Base-by-base conservation (phyloP, 2,888 invertebrate species). In the Tholera decimalis region DNA sequence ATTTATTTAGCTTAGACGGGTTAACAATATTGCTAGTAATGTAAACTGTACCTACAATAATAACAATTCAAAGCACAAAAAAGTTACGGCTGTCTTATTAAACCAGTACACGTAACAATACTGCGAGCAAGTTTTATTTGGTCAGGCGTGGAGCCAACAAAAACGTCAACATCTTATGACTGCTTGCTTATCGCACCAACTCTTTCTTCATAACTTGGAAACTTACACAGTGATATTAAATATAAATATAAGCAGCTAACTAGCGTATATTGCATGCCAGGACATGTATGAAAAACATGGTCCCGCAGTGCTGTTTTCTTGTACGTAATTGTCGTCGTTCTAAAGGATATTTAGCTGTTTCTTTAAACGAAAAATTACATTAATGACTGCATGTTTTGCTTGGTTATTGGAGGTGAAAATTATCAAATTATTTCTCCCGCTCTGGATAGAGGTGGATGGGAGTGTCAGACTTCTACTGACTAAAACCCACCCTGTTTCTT, bases 101-200 rank as follows among this genome's bases (percentile, higher is more conserved):
- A 78, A 59, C 39, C 4, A 22, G 63, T 30, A 43, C 46, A 78
- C 15, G 13, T 50, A 51, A 78, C 55, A 73, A 78, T 78, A 78
- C 53, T 59, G 39, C 58, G 26, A 56, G 56, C n/a, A 47, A 57
- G 55, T 64, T 64, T 59, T 66, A 65, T 56, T 73, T 39, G 67
- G 58, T 47, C 55, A 77, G 58, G 55, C 79, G 11, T 1, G 6
- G 39, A 22, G 71, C 65, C 64, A 79, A 79, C 80, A 70, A 79
- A 77, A 77, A 79, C 80, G 59, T 39, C n/a, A 33, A 56, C 74
- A 26, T 35, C 66, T 68, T 63, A 68, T 61, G 53, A 55, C 49
- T 26, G 15, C 44, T 47, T 35, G 62, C 50, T 74, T 78, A 44
- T 50, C 39, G 58, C 54, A 53, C 68, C 71, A 79, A 76, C 60